Percentiles rank a stretch among this genome's conserved stretches.
phyloP scores from a whole-genome alignment of 1,140 invertebrate species.

The Monomorium pharaonis region DNA sequence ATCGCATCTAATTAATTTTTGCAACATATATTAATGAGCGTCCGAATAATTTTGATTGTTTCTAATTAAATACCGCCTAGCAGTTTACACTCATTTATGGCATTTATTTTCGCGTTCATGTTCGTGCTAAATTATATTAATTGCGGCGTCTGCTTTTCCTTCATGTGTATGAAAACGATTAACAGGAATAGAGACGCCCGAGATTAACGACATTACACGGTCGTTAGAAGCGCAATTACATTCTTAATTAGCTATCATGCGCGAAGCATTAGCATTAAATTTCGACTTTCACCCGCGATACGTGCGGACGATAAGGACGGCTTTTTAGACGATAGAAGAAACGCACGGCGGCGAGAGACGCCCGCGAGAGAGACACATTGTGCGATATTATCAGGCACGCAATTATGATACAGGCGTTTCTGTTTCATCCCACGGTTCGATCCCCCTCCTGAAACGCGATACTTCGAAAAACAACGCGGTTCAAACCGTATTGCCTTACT shows the following conservation, averaged over 20 bases:
- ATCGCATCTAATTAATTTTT: not conserved
- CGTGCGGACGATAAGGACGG: not conserved
- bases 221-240: slow-evolving; percentile 4
- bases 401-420: slow-evolving; percentile 10
- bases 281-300: slow-evolving; percentile 15
- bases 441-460: not conserved
- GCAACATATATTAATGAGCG: not conserved
- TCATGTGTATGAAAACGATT: not conserved
- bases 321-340: slow-evolving; percentile 19
- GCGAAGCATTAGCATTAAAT: slow-evolving; percentile 11
- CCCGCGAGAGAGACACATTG: not conserved
- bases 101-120: too few species aligned
- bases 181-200: not conserved
- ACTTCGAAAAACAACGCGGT: slow-evolving; percentile 6
- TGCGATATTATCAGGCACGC: not conserved
- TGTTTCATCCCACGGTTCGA: not conserved
- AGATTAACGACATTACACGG: not conserved
- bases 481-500: not conserved
- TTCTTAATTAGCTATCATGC: slow-evolving; percentile 4
- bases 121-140: not conserved
- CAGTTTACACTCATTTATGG: not conserved
- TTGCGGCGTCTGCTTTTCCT: not conserved
- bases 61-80: not conserved
- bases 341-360: not conserved
- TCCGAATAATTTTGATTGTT: not conserved